A percentile compares a stretch with the other conserved stretches of the same genome.
Evolutionary conservation across 2,888 invertebrate species (phyloP).

Genomic region (Hanleya hanleyi): DNA sequence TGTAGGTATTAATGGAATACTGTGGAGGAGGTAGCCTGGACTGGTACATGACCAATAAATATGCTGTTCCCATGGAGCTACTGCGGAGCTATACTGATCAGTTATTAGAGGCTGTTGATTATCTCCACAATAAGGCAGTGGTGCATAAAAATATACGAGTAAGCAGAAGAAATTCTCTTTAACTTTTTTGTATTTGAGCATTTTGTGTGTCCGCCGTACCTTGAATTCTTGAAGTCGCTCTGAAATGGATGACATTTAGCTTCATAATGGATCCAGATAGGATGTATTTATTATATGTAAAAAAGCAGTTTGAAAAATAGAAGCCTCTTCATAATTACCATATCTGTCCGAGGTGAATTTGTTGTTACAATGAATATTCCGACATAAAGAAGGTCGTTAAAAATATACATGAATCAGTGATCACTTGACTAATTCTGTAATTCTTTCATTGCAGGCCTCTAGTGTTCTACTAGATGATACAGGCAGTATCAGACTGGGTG

Average conservation of each 20-base stretch:
- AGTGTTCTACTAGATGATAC: slow-evolving; percentile 78
- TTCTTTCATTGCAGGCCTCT: slow-evolving; percentile 54
- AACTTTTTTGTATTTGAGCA: too few species aligned
- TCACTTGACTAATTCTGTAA: not conserved
- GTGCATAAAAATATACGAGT: slow-evolving; percentile 87
- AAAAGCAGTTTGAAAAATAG: too few species aligned
- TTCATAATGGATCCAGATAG: too few species aligned
- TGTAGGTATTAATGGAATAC: slow-evolving; percentile 74
- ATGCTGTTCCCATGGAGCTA: slow-evolving; percentile 77
- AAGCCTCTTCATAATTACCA: too few species aligned
- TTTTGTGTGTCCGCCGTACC: not conserved
- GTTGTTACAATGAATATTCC: too few species aligned
- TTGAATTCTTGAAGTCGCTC: too few species aligned
- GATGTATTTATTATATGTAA: too few species aligned
- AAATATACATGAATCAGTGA: too few species aligned
- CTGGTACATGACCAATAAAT: slow-evolving; percentile 76
- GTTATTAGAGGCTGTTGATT: slow-evolving; percentile 83
- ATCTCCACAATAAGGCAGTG: slow-evolving; percentile 86
- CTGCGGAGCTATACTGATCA: slow-evolving; percentile 82
- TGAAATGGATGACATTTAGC: too few species aligned
- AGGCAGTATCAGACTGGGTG: slow-evolving; percentile 79
- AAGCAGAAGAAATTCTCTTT: slow-evolving; percentile 25
- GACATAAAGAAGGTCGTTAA: too few species aligned
- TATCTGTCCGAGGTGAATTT: too few species aligned
- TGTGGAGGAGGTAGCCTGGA: slow-evolving; percentile 74